Evolutionary conservation across 92 coral and sea anemone genomes (phyloP).

Genomic region (Umimayanthus chanpuru): DNA sequence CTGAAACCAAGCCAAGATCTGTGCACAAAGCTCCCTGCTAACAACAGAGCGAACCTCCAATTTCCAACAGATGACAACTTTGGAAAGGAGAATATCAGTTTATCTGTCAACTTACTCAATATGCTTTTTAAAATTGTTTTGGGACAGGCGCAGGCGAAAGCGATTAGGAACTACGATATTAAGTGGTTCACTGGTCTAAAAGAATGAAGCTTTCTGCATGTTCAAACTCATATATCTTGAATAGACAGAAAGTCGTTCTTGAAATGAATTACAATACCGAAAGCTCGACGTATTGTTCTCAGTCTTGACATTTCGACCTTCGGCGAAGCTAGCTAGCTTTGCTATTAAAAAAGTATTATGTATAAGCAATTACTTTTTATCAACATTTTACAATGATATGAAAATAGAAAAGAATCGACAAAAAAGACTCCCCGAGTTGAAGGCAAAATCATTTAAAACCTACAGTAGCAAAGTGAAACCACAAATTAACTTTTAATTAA

Average conservation of each 20-base stretch:
- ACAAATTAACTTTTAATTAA: no score
- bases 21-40: neutral
- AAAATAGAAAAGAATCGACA: neutral
- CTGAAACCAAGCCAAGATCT: neutral
- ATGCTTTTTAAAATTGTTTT: no score
- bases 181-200: neutral
- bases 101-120: neutral
- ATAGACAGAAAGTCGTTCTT: neutral
- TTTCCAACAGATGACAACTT: neutral
- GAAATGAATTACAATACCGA: no score
- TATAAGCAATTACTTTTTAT: no score
- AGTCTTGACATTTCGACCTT: no score
- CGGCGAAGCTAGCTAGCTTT: neutral
- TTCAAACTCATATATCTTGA: no score
- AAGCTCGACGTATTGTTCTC: neutral
- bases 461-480: no score
- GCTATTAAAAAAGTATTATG: no score
- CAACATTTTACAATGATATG: neutral
- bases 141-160: neutral
- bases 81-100: neutral
- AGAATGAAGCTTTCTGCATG: neutral
- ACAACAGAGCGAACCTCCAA: neutral
- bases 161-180: neutral
- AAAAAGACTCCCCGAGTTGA: neutral
- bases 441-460: no score